Conservation (phyloP, 2,888 invertebrate species). For the Pristionchus maxplancki region DNA sequence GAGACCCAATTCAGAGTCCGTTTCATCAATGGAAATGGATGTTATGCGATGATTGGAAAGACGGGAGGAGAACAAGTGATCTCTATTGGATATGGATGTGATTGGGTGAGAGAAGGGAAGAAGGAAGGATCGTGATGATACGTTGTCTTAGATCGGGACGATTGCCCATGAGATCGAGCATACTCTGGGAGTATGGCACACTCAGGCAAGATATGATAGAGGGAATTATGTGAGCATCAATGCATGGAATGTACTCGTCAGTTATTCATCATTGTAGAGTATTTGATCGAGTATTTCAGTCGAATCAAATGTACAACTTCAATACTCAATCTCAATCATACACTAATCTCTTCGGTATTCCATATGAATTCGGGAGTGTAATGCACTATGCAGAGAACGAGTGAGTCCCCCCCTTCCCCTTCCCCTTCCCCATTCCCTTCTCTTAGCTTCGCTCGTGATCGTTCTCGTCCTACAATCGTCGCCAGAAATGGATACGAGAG, state of each 20-base stretch:
- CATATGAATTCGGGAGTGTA: conserved; percentile 49
- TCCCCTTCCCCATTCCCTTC: background rate
- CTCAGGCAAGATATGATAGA: conserved; percentile 51
- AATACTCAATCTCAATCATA: conserved; percentile 24
- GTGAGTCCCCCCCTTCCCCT: background rate
- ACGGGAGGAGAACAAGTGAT: conserved; percentile 45
- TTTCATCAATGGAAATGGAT: conserved; percentile 53
- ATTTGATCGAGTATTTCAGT: background rate
- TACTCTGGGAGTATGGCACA: conserved; percentile 49
- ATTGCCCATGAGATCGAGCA: conserved; percentile 51
- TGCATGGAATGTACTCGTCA: conserved; percentile 44
- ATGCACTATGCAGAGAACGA: conserved; percentile 51
- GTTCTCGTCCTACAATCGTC: conserved; percentile 40
- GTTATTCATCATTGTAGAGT: background rate
- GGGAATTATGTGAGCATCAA: conserved; percentile 45
- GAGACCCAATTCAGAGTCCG: conserved; percentile 9
- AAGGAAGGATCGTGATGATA: background rate
- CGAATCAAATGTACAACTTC: conserved; percentile 47
- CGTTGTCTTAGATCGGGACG: background rate
- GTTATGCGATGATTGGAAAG: conserved; percentile 51
- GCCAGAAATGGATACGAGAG: conserved; percentile 41
- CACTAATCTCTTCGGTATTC: conserved; percentile 50
- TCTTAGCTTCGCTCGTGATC: conserved; percentile 45
- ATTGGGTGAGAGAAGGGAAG: conserved; percentile 32
- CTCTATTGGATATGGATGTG: conserved; percentile 52